Evolutionary conservation across 64 coral and sea anemone species (phyloP), one percentile per base, ranked within the genome.

Genomic region (Cladopsammia gracilis): DNA sequence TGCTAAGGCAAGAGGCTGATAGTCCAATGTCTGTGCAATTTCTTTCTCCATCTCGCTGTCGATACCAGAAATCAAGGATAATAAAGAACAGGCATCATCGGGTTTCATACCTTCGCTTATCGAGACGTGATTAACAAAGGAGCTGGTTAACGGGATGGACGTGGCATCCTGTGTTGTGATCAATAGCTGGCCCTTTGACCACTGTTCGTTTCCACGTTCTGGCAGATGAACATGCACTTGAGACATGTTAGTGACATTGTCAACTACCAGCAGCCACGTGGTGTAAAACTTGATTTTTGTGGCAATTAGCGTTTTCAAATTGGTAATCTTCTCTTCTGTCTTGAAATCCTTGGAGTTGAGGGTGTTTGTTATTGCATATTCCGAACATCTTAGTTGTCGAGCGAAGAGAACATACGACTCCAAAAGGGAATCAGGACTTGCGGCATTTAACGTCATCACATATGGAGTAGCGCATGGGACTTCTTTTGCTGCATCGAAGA

Each of bases 401-500:
- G 49, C 73, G 49, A 76, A 76, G 8, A 7, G 5, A 76, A 14
- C 73, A 44, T 24, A 76, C 19, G 73, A 76, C 49, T 76, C 73
- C 20, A 76, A 44, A 42, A 76, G 26, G 5, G 73, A 47, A 42
- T 76, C 73, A 24, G 73, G 49, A 73, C 14, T 7, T 46, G 64
- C 9, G 5, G 83, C 83, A 71, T 86, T 86, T 10, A 86, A 48
- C 64, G 73, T 79, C 46, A 79, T 79, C 25, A 79, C 48, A 25
- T 25, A 79, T 11, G 48, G 48, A 19, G 48, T 13, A 79, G 19
- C 46, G 16, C 10, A 24, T 49, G 11, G 48, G 2, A 56, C 12
- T 56, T 62, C 71, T 18, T n/a, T n/a, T 3, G 49, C 20, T 58
- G 25, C 52, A 22, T 88, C 44, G 48, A 48, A 70, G 44, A 84